A percentile compares a stretch with the other conserved stretches of the same genome.
Conservation (phyloP, 30 jellyfish, hydroid and myxozoan species). For the Nemopilema nomurai region DNA sequence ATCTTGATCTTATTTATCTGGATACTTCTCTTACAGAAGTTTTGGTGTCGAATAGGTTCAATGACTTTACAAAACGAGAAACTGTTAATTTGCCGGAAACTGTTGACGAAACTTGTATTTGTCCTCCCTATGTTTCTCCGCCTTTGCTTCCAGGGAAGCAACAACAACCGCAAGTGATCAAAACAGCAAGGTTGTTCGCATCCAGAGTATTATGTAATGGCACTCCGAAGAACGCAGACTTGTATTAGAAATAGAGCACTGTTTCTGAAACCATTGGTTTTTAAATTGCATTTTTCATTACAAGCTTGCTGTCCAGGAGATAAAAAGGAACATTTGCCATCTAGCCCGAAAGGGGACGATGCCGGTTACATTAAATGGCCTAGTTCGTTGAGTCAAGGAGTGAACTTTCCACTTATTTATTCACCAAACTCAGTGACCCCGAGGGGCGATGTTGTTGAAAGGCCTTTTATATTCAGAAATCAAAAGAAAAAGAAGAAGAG, state of each 20-base stretch:
- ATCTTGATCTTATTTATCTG: no score
- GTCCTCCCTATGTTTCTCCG: background rate
- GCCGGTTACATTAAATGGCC: background rate
- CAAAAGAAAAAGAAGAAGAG: constrained; percentile 30
- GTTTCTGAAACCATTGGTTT: background rate
- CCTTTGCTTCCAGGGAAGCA: background rate
- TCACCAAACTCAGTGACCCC: background rate
- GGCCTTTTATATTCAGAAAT: constrained; percentile 23
- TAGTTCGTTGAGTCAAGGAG: background rate
- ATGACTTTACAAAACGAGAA: no score
- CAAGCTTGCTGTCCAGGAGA: background rate
- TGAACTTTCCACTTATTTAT: background rate
- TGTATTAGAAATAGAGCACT: background rate
- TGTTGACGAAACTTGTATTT: background rate
- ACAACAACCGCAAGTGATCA: background rate
- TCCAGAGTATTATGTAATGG: background rate
- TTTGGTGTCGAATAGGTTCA: no score
- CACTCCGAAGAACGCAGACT: background rate
- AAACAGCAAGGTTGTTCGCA: background rate
- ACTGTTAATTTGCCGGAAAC: no score
- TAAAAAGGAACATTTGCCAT: background rate
- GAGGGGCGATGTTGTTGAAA: background rate
- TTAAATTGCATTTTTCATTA: background rate
- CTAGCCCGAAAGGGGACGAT: background rate
- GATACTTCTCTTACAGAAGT: no score